These are phyloP conservation scores for Capreolus pygargus DNA, from an alignment of 2,113 vertebrate genomes.

Conservation along the genomic window DNA sequence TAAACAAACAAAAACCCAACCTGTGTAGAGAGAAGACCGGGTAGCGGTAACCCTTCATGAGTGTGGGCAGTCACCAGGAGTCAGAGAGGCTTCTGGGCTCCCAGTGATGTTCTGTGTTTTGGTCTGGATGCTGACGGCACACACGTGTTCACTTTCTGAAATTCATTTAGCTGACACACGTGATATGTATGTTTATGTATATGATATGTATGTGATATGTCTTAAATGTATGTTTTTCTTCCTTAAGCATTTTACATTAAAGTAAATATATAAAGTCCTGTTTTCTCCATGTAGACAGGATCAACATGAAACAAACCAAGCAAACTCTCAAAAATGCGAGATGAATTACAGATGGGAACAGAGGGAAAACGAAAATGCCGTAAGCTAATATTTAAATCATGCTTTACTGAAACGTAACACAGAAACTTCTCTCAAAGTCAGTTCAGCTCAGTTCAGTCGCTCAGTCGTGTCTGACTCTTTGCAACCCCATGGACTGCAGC, in stretches of 20 bases:
- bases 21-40: neutral
- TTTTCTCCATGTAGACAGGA: neutral
- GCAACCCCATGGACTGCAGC: neutral
- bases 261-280: neutral
- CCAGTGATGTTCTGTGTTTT: neutral
- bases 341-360: constrained; percentile 4
- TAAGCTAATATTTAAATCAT: neutral
- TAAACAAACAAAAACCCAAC: neutral
- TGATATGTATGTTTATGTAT: neutral
- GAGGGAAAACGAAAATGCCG: neutral
- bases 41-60: fast-evolving
- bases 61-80: fast-evolving
- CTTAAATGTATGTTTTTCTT: neutral
- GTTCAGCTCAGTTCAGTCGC: neutral
- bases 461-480: neutral
- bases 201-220: neutral
- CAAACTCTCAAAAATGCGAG: constrained; percentile 2
- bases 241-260: constrained; percentile 33
- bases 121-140: neutral
- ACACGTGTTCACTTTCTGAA: neutral
- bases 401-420: neutral
- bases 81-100: fast-evolving
- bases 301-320: neutral
- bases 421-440: neutral
- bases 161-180: neutral